Percentiles rank a stretch among this genome's conserved stretches.
phyloP scores from a whole-genome alignment of 2,797 vertebrate genomes.

The Coendou prehensilis region DNA sequence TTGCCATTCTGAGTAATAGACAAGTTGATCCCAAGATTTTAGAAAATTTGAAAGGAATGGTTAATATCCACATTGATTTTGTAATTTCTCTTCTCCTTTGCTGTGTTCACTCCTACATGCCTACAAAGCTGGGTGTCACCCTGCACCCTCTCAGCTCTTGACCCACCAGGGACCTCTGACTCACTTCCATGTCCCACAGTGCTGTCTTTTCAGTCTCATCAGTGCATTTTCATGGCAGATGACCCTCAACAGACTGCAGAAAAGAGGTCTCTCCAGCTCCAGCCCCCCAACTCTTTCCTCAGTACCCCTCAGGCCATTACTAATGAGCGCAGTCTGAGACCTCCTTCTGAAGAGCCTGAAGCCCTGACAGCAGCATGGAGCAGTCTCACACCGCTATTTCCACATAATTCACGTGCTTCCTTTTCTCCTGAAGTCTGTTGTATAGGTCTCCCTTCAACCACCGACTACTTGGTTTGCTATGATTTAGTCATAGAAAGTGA shows the following conservation, averaged over 20 bases:
- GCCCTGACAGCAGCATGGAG: neutral
- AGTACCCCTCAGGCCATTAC: no score
- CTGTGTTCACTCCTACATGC: neutral
- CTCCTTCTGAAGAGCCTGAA: neutral
- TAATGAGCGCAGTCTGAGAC: neutral
- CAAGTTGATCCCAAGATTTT: neutral
- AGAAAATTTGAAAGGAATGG: neutral
- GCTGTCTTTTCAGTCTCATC: neutral
- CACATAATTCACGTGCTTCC: neutral
- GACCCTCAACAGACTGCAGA: neutral
- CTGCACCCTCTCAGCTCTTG: neutral
- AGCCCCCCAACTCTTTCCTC: neutral
- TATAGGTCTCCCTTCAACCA: neutral
- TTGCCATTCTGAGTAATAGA: neutral
- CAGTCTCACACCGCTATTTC: neutral
- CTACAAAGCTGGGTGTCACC: fast-evolving
- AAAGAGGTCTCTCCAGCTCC: neutral
- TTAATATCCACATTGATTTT: neutral
- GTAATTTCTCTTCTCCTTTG: neutral
- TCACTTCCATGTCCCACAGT: no score
- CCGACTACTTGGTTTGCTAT: neutral
- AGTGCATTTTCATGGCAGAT: neutral
- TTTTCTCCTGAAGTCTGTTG: neutral
- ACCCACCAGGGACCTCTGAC: neutral
- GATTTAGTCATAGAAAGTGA: neutral